Conservation (phyloP, 1,140 invertebrate genomes). For the Monomorium pharaonis region DNA sequence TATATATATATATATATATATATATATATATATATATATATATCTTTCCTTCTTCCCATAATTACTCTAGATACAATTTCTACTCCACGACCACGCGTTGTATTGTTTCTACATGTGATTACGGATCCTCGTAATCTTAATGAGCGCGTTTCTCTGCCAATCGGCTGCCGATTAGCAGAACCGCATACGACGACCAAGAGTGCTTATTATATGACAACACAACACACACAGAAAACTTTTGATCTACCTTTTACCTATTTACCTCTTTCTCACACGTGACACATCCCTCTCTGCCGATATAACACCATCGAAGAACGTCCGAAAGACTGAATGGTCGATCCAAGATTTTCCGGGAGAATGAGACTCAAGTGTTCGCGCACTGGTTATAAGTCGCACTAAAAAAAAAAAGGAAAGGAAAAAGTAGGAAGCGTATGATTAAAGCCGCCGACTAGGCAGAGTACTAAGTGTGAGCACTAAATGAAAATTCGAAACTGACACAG, state of each 20-base stretch:
- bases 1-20: too few relatives aligned
- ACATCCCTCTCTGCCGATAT: constrained; percentile 23
- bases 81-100: constrained; percentile 35
- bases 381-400: constrained; percentile 70
- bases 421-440: not conserved
- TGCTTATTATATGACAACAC: constrained; percentile 47
- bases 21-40: too few relatives aligned
- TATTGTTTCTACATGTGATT: constrained; percentile 61
- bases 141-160: not conserved
- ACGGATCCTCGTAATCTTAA: constrained; percentile 57
- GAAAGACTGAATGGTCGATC: constrained; percentile 43
- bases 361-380: constrained; percentile 60
- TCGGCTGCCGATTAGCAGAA: not conserved
- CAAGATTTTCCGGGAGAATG: not conserved
- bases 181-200: constrained; percentile 44
- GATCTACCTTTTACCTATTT: constrained; percentile 53
- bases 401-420: constrained; percentile 17
- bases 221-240: constrained; percentile 48
- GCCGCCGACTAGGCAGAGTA: not conserved
- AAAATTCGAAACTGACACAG: not conserved
- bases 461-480: not conserved
- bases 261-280: constrained; percentile 17
- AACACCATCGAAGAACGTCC: constrained; percentile 2
- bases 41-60: constrained; percentile 9
- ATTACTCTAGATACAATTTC: constrained; percentile 59